Conservation (phyloP, 1,140 invertebrate genomes). For the Coenobita brevimanus region DNA sequence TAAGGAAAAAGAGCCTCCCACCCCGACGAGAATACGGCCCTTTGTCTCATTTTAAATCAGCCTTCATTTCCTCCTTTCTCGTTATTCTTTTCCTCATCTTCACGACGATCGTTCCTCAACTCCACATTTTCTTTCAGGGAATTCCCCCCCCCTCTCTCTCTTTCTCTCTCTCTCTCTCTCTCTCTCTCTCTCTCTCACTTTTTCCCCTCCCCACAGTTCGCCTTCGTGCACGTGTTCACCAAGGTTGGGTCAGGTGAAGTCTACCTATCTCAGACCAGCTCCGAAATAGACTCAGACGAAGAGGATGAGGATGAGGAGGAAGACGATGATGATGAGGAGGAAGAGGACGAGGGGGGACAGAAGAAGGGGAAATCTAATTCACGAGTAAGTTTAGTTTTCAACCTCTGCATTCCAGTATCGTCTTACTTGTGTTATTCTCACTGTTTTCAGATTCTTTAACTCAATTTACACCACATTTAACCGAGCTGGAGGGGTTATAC, state of each 20-base stretch:
- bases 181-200: conserved; percentile 13
- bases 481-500: too few species aligned
- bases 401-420: too few species aligned
- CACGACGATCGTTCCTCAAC: too few species aligned
- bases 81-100: not conserved
- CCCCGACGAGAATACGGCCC: too few species aligned
- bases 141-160: too few species aligned
- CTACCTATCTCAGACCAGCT: conserved; percentile 81
- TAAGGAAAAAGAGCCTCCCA: too few species aligned
- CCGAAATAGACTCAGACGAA: conserved; percentile 78
- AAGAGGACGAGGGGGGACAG: not conserved
- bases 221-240: conserved; percentile 91
- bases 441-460: too few species aligned
- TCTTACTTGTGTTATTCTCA: too few species aligned
- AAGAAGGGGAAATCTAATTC: not conserved
- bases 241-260: conserved; percentile 91
- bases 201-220: conserved; percentile 83
- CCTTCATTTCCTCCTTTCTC: too few species aligned
- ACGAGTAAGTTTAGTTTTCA: not conserved
- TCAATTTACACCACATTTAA: too few species aligned
- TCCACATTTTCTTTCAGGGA: too few species aligned
- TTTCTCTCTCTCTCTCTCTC: not conserved
- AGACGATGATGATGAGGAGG: conserved; percentile 10
- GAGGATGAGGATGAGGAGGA: conserved; percentile 68
- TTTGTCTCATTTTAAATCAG: too few species aligned